Percentiles rank a stretch among this genome's conserved stretches.
Evolutionary conservation across 2,113 vertebrate genomes (phyloP).

Genomic region (Hippocampus zosterae): DNA sequence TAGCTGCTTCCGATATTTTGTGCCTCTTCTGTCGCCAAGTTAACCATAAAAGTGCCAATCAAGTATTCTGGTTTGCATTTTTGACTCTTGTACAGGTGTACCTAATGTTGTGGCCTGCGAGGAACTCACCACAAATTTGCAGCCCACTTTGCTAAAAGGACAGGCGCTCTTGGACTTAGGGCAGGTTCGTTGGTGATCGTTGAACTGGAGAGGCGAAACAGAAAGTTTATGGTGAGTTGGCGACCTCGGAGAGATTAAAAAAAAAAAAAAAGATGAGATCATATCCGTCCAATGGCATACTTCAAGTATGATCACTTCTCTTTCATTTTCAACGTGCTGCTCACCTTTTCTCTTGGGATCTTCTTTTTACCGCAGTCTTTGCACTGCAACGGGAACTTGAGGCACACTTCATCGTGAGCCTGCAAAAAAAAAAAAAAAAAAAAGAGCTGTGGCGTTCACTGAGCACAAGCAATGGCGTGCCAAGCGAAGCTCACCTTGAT

Average conservation of each 20-base stretch:
- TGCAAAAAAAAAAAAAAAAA: constrained; percentile 39
- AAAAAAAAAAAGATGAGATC: neutral
- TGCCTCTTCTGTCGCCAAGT: too few species aligned
- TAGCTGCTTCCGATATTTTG: too few species aligned
- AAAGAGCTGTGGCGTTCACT: neutral
- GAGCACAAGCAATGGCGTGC: neutral
- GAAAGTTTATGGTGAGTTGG: neutral
- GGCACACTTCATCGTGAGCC: constrained; percentile 85
- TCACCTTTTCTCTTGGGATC: constrained; percentile 84
- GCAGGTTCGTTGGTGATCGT: constrained; percentile 78
- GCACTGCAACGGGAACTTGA: constrained; percentile 82
- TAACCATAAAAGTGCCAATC: too few species aligned
- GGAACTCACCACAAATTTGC: constrained; percentile 37
- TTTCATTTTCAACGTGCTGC: neutral
- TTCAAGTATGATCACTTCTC: neutral
- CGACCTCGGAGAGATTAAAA: constrained; percentile 20
- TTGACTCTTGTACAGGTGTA: neutral
- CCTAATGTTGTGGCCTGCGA: neutral
- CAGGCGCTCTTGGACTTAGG: constrained; percentile 78
- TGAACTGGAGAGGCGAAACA: constrained; percentile 69
- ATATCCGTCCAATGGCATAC: neutral
- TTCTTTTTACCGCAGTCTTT: constrained; percentile 87
- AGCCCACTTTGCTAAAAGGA: constrained; percentile 79
- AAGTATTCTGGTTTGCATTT: neutral
- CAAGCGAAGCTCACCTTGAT: constrained; percentile 58